Base-by-base conservation (phyloP, 2,797 vertebrate genomes). In the Podargus strigoides region DNA sequence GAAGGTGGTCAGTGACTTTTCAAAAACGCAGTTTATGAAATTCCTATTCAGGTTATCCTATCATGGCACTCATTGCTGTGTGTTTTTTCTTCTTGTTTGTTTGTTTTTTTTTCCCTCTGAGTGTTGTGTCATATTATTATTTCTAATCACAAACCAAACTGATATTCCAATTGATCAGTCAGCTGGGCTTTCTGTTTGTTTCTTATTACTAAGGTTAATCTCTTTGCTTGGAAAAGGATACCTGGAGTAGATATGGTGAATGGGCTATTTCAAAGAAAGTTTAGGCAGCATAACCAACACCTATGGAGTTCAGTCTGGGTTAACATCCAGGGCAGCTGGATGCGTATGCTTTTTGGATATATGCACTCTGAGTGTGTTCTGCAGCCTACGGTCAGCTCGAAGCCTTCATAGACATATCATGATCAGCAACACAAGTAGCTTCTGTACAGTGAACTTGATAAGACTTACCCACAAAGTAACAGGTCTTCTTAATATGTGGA, bases 231-330 rank as follows among this genome's bases (percentile, higher is more conserved):
- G 49, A 41, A 69, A 60, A 7, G 41, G 16, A 39, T 37, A 49
- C 10, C 12, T 60, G 32, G 6, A 18, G 9, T 18, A 28, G 30
- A 16, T 37, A 8, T 0, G 2, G 26, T 26, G 9, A 36, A 11
- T 3, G 17, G 28, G 18, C 7, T 49, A 16, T 6, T 62, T 60
- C 28, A 70, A 64, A 85, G 37, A 37, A 44, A 30, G 8, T 60
- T 69, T 20, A 52, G 23, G 52, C 74, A 70, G 39, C 30, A 4
- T 4, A 42, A 15, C 42, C 21, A 58, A 10, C 14, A 49, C 21
- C 23, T 49, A 10, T 11, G 32, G 69, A 44, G 14, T 34, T 87
- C 44, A 52, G 5, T 18, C 59, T 64, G 59, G 50, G 24, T 18
- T 58, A 26, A 41, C 26, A 53, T 28, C 41, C 46, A 41, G 26